Base-by-base conservation (phyloP, 2,113 vertebrate species). In the Tragelaphus strepsiceros region DNA sequence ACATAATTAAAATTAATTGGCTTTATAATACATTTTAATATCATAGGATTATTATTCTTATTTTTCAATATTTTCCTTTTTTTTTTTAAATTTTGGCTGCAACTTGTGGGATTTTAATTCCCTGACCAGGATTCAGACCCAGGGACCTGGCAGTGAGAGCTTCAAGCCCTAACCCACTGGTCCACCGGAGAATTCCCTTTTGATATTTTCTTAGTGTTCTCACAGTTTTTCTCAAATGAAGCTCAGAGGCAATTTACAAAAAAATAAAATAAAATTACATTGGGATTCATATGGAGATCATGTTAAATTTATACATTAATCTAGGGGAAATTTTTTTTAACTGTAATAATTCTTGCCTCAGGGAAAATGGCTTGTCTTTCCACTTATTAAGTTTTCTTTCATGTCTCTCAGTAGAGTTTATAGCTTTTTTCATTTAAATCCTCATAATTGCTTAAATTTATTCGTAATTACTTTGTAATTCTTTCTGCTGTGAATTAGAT, bases 391-490 rank as follows among this genome's bases (percentile, higher is more conserved):
- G 2, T 56, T 85, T 82, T 77, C 93, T 46, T 17, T 64, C 39
- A 7, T 90, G n/a, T 93, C 30, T 78, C 16, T 93, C 49, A 96
- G 17, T 30, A 51, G 30, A 93, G 14, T 80, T 71, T 39, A 67
- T 80, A 49, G 30, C n/a, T 77, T 78, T 93, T 80, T 85, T 59
- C 22, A 35, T 13, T 7, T 84, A 90, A 26, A 81, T 35, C n/a
- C 26, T 94, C 32, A 49, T 86, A 86, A 90, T 80, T 84, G 30
- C 64, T 62, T 90, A 77, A 78, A 71, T 24, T 13, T 83, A 71
- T 90, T 90, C 24, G 7, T 94, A 95, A 53, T 95, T 90, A 92
- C n/a, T 82, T 77, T 93, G 5, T 84, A 64, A 49, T 93, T 96
- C 16, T 85, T 90, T 96, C 28, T 89, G 54, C 49, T 85, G 2